Base-by-base conservation (phyloP, 2,113 vertebrate genomes). In the Clarias batrachus region DNA sequence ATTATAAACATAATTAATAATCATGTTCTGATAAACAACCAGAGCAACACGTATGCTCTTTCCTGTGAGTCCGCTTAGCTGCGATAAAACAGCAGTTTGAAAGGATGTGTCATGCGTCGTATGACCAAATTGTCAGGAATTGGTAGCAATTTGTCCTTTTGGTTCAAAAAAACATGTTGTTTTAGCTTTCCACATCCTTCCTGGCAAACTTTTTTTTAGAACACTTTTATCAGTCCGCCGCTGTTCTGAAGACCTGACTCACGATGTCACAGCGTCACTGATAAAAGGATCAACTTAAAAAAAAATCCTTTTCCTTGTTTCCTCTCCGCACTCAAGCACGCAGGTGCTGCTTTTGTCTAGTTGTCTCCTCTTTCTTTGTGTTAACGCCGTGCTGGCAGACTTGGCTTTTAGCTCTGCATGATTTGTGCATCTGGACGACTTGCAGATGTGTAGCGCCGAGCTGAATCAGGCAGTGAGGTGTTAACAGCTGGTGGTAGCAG, bases 401-500 rank as follows among this genome's bases (percentile, higher is more conserved):
- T 23, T 85, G 59, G 19, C 74, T 77, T 65, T 52, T 59, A 16
- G 54, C 41, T 19, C 10, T 68, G 52, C 30, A 41, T 73, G 65
- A 73, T 62, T 71, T 59, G 16, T 25, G 54, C 21, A 6, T 48
- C 52, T 81, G 52, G 59, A 54, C 56, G 79, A 60, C 33, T 82
- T 76, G 56, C 79, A 63, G 79, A 86, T 82, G 79, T 65, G 79
- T 56, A 60, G 76, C 79, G 48, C 79, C 56, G 76, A 52, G n/a
- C 30, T 9, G n/a, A 9, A 62, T 86, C 56, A 62, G 59, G 21
- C 54, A 27, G 66, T 23, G 78, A 81, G 78, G 85, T 86, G 79
- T 82, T 82, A 86, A 86, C 85, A 82, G 85, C 57, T 33, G 65
- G 56, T 62, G n/a, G 78, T 8, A 81, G 66, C 54, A 73, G 66